Base-by-base conservation (phyloP, 2,888 invertebrate species). In the Lordiphosa andalusiaca region DNA sequence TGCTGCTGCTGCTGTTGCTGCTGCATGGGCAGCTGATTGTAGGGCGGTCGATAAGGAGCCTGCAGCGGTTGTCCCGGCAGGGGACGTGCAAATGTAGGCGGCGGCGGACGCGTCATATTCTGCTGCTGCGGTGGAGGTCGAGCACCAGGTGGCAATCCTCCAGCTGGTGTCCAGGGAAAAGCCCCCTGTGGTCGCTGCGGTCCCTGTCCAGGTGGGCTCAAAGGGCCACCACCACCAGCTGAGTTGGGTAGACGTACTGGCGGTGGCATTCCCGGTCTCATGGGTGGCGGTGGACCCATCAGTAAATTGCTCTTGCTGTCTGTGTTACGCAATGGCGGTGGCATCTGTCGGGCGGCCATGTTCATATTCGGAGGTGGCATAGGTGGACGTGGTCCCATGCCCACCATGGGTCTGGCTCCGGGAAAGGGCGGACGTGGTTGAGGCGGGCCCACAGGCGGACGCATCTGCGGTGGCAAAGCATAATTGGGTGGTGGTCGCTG, bases 291-390 rank as follows among this genome's bases (percentile, higher is more conserved):
- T 40, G 84, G 84, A 4, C 86, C 86, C 75, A 86, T 73, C 23
- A 87, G 53, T 53, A 91, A 73, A 53, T 88, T 90, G 53, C 85
- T 88, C 61, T 90, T 89, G 80, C 91, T 91, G 75, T 91, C 91
- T 47, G 89, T 81, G 49, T 90, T 83, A 16, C 88, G 86, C 61
- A 91, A 54, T 3, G 81, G 86, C 9, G 91, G 90, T 23, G 84
- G 87, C 70, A 80, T 76, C n/a, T 84, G 69, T 12, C 67, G 74
- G 21, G 56, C 67, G 12, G 48, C 67, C 85, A 85, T 85, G 16
- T 82, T 83, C 85, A 85, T 85, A 19, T 82, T 83, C 71, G 87
- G 74, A 9, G 84, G 84, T 13, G 82, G 85, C 73, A 87, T 84
- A 21, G 86, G 85, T 12, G 86, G 87, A 23, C 87, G 83, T 25